Evolutionary conservation across 2,113 vertebrate genomes (phyloP).

Genomic region (Spilogale gracilis): DNA sequence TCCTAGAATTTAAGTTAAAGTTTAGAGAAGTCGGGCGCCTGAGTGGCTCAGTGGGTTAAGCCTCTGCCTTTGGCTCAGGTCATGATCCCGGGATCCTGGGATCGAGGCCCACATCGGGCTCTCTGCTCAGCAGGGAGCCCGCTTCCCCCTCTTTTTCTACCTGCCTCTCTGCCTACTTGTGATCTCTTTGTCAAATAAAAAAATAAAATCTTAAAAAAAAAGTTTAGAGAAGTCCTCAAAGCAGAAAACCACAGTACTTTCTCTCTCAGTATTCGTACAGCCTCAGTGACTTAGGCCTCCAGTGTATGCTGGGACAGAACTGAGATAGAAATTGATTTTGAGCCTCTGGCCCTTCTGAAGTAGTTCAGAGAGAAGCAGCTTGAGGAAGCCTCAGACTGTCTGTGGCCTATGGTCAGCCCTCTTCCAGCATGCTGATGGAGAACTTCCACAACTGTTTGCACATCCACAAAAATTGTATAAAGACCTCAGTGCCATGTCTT

Average conservation of each 20-base stretch:
- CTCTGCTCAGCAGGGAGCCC: no score
- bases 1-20: slow-evolving; percentile 44
- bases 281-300: neutral
- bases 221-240: slow-evolving; percentile 48
- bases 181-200: no score
- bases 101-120: no score
- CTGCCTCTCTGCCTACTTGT: no score
- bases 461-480: neutral
- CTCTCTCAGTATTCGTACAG: neutral
- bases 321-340: neutral
- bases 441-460: neutral
- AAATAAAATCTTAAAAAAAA: neutral
- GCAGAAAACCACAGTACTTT: slow-evolving; percentile 11
- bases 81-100: no score
- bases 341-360: slow-evolving; percentile 16
- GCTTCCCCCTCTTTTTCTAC: no score
- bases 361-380: slow-evolving; percentile 17
- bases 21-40: neutral
- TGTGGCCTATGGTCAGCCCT: neutral
- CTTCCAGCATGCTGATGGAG: neutral
- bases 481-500: neutral
- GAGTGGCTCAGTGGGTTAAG: no score
- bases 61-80: no score
- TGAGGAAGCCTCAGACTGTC: accelerated
- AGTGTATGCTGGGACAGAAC: neutral